Base-by-base conservation (phyloP, 2,888 invertebrate species). In the Hedya salicella region DNA sequence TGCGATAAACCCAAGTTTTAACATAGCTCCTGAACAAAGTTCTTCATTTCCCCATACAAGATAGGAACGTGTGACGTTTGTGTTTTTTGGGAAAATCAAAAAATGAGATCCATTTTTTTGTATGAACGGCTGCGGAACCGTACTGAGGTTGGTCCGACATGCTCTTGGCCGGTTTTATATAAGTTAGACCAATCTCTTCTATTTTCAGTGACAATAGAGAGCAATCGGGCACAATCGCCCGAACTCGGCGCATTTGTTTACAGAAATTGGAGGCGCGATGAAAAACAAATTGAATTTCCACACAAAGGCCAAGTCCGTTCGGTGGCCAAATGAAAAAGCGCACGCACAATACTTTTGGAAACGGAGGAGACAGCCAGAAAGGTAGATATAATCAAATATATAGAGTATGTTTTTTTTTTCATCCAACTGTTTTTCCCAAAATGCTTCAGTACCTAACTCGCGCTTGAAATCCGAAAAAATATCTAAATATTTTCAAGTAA, bases 211-310 rank as follows among this genome's bases (percentile, higher is more conserved):
- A 57, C 57, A 57, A 57, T 57, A 44, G 39, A 17, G 3, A 52
- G 32, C 62, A 62, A 52, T 52, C 14, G 52, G 21, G 48, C 13
- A 63, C 54, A 56, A 56, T 48, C 14, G 17, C n/a, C 53, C 39
- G 59, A 52, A 59, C 59, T 60, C 36, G 42, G 44, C 52, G 32
- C 57, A 32, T 52, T 65, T 64, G 57, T 44, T 64, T 64, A 59
- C 64, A 52, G 42, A 59, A 59, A 60, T 65, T 60, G 65, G 17
- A 48, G 46, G 17, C 59, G 25, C 52, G 59, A 59, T 65, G 59
- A 65, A 65, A 56, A 65, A 65, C 65, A 65, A 65, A 65, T 65
- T 65, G 59, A 65, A 65, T 65, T 60, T 60, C 13, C 17, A 52
- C 65, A 64, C 64, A 65, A 65, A 65, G 59, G 57, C 25, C 46